Evolutionary conservation across 92 coral and sea anemone species (phyloP).

Genomic region (Phenganax marumi): DNA sequence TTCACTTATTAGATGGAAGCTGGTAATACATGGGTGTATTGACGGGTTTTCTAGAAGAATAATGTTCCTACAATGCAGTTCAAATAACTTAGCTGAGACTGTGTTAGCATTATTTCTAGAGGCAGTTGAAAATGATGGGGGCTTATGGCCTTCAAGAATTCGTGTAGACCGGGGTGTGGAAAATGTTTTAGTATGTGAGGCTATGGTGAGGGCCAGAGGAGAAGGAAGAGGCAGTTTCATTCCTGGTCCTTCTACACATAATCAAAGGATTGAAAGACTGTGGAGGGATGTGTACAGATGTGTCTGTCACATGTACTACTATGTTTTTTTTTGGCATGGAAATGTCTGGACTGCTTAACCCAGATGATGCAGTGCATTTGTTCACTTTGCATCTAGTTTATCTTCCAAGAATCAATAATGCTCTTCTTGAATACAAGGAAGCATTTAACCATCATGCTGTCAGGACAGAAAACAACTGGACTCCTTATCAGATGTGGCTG

Average conservation of each 20-base stretch:
- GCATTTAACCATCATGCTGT: constrained; percentile 51
- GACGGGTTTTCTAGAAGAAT: constrained; percentile 67
- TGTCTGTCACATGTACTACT: constrained; percentile 55
- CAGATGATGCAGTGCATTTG: constrained; percentile 56
- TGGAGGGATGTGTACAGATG: constrained; percentile 72
- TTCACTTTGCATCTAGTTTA: constrained; percentile 42
- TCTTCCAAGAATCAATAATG: constrained; percentile 51
- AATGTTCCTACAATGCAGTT: constrained; percentile 66
- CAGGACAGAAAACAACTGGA: constrained; percentile 59
- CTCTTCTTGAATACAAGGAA: constrained; percentile 55
- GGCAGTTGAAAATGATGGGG: constrained; percentile 60
- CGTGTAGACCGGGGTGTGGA: constrained; percentile 69
- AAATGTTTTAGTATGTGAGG: constrained; percentile 70
- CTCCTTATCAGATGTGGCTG: constrained; percentile 65
- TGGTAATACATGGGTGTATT: constrained; percentile 69
- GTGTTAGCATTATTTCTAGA: constrained; percentile 55
- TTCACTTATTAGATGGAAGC: constrained; percentile 67
- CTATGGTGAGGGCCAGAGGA: constrained; percentile 60
- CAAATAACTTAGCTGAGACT: constrained; percentile 66
- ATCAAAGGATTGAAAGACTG: constrained; percentile 68
- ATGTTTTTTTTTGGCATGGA: constrained; percentile 62
- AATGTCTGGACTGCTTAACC: constrained; percentile 58
- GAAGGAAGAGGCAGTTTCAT: constrained; percentile 65
- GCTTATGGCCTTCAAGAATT: constrained; percentile 73
- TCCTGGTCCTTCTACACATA: constrained; percentile 69